Conservation (phyloP, 2,888 invertebrate species). For the Pristionchus arcanus region DNA sequence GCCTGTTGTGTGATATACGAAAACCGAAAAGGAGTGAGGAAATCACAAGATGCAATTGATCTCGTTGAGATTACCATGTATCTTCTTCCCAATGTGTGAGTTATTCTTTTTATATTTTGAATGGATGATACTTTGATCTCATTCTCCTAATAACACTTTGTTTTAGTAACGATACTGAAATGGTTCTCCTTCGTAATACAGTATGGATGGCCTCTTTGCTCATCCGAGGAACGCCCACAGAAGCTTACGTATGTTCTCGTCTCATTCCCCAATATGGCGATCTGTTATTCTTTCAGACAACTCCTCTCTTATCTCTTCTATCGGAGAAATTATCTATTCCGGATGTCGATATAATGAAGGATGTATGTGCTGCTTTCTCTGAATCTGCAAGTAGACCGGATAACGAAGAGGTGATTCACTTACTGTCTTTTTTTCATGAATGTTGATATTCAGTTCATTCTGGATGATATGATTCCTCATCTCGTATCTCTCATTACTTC, state of each 20-base stretch:
- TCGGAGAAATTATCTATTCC: background rate
- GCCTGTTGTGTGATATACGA: constrained; percentile 30
- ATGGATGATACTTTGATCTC: background rate
- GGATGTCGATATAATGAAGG: constrained; percentile 36
- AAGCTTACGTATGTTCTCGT: background rate
- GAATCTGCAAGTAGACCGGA: background rate
- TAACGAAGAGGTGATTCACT: constrained; percentile 19
- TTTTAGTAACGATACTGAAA: constrained; percentile 17
- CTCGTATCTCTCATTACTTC: background rate
- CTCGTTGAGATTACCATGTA: constrained; percentile 19
- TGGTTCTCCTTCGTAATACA: constrained; percentile 30
- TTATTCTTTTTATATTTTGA: background rate
- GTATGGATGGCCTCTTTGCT: constrained; percentile 48
- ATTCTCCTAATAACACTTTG: background rate
- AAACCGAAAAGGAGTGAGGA: background rate
- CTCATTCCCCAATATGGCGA: background rate
- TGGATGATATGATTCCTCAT: constrained; percentile 17
- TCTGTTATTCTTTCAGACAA: background rate
- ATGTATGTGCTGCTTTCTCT: background rate
- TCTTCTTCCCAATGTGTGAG: constrained; percentile 25
- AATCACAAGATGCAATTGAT: background rate
- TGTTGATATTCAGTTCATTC: constrained; percentile 1
- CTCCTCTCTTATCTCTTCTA: constrained; percentile 16
- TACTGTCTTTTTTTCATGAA: background rate
- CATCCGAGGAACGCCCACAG: background rate